phyloP scores from a whole-genome alignment of 2,113 vertebrate species.

The Cervus canadensis region DNA sequence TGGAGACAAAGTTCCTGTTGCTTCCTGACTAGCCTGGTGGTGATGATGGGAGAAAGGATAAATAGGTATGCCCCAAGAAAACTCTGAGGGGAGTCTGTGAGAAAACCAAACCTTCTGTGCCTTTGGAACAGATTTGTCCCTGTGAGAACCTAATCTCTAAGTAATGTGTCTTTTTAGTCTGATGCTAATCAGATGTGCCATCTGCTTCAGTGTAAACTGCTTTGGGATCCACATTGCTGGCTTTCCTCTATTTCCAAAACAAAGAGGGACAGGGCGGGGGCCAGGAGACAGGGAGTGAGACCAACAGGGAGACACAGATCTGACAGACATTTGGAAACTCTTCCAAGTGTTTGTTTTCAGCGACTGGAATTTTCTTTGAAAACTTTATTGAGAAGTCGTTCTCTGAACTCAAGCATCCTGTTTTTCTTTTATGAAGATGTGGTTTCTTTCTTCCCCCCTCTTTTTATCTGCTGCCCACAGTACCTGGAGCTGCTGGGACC shows the following conservation, averaged over 20 bases:
- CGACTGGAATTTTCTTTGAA: background rate
- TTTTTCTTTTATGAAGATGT: background rate
- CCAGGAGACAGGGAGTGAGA: background rate
- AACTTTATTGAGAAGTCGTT: background rate
- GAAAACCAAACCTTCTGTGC: background rate
- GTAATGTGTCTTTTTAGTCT: conserved; percentile 47
- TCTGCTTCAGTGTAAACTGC: conserved; percentile 57
- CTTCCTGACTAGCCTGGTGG: background rate
- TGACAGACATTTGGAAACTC: background rate
- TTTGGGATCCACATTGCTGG: conserved; percentile 27
- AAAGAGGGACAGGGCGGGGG: background rate
- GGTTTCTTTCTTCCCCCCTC: background rate
- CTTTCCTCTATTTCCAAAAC: conserved; percentile 38
- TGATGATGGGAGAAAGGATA: background rate
- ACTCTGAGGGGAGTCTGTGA: background rate
- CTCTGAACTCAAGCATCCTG: background rate
- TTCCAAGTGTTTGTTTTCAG: background rate
- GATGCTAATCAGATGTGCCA: conserved; percentile 52
- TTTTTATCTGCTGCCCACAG: background rate
- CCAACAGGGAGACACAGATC: background rate
- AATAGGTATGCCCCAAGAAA: background rate
- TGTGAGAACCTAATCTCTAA: conserved; percentile 36
- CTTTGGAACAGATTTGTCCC: conserved; percentile 10
- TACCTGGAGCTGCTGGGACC: background rate
- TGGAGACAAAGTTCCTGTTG: background rate